Percentiles rank a stretch among this genome's conserved stretches.
phyloP scores from a whole-genome alignment of 1,140 invertebrate species.

The Neodiprion lecontei region DNA sequence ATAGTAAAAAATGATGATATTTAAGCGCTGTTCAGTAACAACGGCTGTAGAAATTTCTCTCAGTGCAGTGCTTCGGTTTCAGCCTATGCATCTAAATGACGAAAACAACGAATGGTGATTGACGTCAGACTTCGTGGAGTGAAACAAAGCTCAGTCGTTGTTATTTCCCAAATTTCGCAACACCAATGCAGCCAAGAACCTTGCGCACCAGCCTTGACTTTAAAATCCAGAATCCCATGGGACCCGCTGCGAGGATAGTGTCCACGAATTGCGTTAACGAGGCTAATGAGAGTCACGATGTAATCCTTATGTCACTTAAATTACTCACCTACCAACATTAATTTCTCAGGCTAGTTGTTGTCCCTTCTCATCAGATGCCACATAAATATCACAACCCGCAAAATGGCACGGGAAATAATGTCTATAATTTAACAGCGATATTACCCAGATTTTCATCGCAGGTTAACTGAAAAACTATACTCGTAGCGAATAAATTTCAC shows the following conservation, averaged over 20 bases:
- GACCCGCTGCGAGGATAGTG: not conserved
- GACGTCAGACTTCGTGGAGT: no score
- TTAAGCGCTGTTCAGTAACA: no score
- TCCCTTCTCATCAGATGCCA: not conserved
- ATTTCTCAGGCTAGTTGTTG: not conserved
- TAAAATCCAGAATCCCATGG: not conserved
- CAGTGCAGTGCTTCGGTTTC: no score
- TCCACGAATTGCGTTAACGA: not conserved
- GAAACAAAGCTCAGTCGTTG: no score
- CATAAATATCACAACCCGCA: not conserved
- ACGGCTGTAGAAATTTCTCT: no score
- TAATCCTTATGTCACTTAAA: not conserved
- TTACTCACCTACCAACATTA: not conserved
- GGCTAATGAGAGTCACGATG: not conserved
- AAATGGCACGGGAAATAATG: not conserved
- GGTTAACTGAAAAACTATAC: constrained; percentile 30
- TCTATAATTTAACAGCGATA: constrained; percentile 33
- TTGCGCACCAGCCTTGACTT: not conserved
- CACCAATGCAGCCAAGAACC: not conserved
- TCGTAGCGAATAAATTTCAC: no score
- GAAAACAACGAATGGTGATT: no score
- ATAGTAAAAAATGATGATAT: no score
- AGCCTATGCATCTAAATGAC: no score
- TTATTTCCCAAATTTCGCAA: not conserved
- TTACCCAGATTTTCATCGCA: constrained; percentile 33